phyloP scores from a whole-genome alignment of 1,140 invertebrate genomes.

The Onthophagus taurus region DNA sequence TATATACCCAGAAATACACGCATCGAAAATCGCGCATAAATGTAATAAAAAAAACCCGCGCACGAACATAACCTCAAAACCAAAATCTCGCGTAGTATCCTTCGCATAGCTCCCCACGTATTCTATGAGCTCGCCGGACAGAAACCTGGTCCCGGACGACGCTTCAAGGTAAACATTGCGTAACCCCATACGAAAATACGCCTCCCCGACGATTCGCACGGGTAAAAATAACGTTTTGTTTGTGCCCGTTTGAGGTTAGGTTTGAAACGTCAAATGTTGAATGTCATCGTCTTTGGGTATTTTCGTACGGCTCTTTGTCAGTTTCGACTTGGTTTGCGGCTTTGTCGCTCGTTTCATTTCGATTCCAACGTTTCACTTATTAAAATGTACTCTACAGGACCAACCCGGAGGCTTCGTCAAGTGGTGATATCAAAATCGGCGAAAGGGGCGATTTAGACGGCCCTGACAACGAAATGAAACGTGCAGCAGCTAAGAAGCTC shows the following conservation, averaged over 20 bases:
- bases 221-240: not conserved
- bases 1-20: too few relatives aligned
- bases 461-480: conserved; percentile 65
- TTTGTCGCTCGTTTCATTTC: conserved; percentile 5
- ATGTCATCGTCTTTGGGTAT: conserved; percentile 24
- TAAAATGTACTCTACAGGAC: conserved; percentile 21
- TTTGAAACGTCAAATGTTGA: conserved; percentile 27
- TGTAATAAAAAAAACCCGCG: too few relatives aligned
- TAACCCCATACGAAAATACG: conserved; percentile 3
- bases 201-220: not conserved
- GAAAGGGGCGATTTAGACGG: conserved; percentile 14
- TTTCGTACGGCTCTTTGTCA: conserved; percentile 18
- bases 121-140: conserved; percentile 36
- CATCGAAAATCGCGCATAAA: too few relatives aligned
- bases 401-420: conserved; percentile 36
- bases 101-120: too few relatives aligned
- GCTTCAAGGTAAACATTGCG: conserved; percentile 33
- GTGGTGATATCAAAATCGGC: conserved; percentile 15
- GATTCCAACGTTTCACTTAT: not conserved
- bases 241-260: conserved; percentile 18
- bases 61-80: too few relatives aligned
- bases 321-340: not conserved
- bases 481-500: conserved; percentile 74
- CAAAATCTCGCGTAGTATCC: too few relatives aligned
- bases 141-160: conserved; percentile 29